Base-by-base conservation (phyloP, 2,113 vertebrate genomes). In the Paradoxurus hermaphroditus region DNA sequence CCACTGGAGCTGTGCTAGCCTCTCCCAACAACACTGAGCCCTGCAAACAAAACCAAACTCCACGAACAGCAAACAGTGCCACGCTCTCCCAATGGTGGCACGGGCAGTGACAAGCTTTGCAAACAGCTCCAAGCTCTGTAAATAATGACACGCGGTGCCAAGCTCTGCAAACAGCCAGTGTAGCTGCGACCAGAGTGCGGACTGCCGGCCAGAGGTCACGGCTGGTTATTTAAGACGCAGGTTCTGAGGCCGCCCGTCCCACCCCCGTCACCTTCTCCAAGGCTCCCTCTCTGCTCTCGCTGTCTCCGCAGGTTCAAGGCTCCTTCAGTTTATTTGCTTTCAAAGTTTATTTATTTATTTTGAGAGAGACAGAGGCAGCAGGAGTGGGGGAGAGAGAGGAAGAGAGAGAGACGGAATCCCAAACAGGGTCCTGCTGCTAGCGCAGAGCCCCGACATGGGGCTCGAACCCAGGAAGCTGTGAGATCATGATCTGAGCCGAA, bases 21-120 rank as follows among this genome's bases (percentile, higher is more conserved):
- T 94, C 59, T 87, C 56, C 89, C 34, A 8, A 46, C 5, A 7
- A 41, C 4, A 3, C 53, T 0, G 3, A 15, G n/a, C 84, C 86
- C 93, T n/a, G 73, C 67, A 94, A 86, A 95, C 44, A 63, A 59
- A 92, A 65, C 78, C 51, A 1, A 36, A 44, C 53, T 56, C 56
- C 21, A 13, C 34, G 3, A 78, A 49, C 3, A 62, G 86, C 81
- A 82, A 67, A 82, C 27, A 44, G 73, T 46, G 41, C 34, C 21
- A 1, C 23, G 39, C 88, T 90, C 87, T 86, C 68, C 88, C 78
- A 86, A 94, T 92, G 70, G 67, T 34, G 83, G 88, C 3, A 4
- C 70, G 10, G 4, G 44, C 2, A 3, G 65, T 27, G 14, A 65
- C 31, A 6, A 25, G 11, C 46, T 36, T 62, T 29, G 49, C 86